Percentiles rank a stretch among this genome's conserved stretches.
These are phyloP conservation scores for Amblyteles armatorius DNA, from an alignment of 2,888 invertebrate species.

Conservation along the genomic window DNA sequence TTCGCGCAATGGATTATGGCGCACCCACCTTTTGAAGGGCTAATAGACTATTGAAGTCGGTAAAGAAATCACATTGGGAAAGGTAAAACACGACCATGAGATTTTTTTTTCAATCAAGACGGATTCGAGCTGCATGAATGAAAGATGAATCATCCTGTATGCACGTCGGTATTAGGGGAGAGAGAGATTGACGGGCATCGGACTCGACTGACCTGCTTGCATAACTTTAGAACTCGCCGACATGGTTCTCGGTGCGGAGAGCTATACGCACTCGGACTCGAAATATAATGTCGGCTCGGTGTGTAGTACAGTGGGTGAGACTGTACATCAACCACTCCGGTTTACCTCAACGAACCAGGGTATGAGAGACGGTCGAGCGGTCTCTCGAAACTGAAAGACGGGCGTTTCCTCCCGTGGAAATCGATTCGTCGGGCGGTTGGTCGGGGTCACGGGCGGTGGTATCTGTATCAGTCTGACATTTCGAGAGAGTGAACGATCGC, in stretches of 20 bases:
- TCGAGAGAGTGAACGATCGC: slow-evolving; percentile 43
- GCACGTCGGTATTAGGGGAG: slow-evolving; percentile 16
- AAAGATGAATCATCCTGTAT: slow-evolving; percentile 43
- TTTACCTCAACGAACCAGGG: neutral
- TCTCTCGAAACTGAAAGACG: slow-evolving; percentile 47
- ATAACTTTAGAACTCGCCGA: slow-evolving; percentile 67
- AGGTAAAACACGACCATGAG: neutral
- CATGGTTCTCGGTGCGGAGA: slow-evolving; percentile 45
- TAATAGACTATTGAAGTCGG: neutral
- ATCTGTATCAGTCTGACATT: slow-evolving; percentile 31
- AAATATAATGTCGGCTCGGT: neutral
- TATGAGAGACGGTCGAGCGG: neutral
- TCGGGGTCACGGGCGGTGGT: slow-evolving; percentile 54
- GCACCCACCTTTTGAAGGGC: neutral
- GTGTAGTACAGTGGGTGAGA: slow-evolving; percentile 27
- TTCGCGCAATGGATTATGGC: neutral
- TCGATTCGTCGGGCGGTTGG: slow-evolving; percentile 54
- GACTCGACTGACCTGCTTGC: slow-evolving; percentile 75
- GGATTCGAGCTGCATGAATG: neutral
- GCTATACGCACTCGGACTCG: slow-evolving; percentile 13
- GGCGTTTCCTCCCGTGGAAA: slow-evolving; percentile 58
- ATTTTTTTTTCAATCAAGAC: slow-evolving; percentile 4
- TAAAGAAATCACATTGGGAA: neutral
- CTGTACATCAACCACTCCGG: neutral
- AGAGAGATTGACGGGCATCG: slow-evolving; percentile 54